phyloP scores from a whole-genome alignment of 2,797 vertebrate species.

The Tragopan temminckii region DNA sequence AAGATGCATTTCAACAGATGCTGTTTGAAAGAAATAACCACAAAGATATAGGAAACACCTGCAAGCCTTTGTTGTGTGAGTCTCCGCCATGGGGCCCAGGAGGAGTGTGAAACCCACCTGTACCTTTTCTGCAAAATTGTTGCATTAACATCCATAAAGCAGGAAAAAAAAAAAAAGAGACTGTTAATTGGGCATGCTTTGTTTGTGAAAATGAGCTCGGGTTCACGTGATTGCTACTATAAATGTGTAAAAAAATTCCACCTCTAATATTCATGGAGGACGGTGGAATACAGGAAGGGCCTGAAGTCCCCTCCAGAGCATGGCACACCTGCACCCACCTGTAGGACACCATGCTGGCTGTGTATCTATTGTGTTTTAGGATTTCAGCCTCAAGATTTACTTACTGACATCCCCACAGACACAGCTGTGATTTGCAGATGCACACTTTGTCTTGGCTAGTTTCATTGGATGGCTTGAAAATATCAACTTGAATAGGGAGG shows the following conservation, averaged over 20 bases:
- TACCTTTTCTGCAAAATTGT: not conserved
- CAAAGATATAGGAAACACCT: conserved; percentile 28
- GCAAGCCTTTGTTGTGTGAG: not conserved
- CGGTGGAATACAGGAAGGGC: not conserved
- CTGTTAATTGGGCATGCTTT: rapidly evolving
- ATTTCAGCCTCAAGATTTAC: not conserved
- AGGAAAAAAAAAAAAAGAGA: not conserved
- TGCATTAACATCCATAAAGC: not conserved
- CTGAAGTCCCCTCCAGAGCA: not conserved
- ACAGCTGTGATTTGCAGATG: not conserved
- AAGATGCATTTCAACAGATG: not conserved
- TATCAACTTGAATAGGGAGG: not conserved
- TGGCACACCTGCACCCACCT: not conserved
- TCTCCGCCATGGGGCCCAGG: not conserved
- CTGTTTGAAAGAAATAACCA: not conserved
- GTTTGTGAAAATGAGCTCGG: not conserved
- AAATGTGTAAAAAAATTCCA: not conserved
- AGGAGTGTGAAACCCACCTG: not conserved
- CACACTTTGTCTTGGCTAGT: not conserved
- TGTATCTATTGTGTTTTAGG: not conserved
- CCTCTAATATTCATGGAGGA: not conserved
- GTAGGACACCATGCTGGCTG: not conserved
- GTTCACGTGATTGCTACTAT: rapidly evolving
- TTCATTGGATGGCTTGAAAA: not conserved
- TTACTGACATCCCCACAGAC: not conserved